Percentiles rank a stretch among this genome's conserved stretches.
Evolutionary conservation across 2,113 vertebrate species (phyloP).

Genomic region (Bolborhynchus lineola): DNA sequence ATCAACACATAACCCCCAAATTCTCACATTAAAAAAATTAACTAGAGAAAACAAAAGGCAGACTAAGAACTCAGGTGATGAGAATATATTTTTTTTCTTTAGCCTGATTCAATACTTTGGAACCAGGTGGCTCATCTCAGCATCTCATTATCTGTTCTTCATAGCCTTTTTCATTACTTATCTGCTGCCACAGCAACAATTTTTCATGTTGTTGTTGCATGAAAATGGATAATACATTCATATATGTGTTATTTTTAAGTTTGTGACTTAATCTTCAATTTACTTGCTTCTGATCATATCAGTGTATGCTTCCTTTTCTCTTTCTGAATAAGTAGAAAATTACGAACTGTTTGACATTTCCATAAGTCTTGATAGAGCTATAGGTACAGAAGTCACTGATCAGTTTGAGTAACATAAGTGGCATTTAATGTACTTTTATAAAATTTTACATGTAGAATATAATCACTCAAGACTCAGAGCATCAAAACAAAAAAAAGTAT

Average conservation of each 20-base stretch:
- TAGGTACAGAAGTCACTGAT: neutral
- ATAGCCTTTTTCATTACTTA: neutral
- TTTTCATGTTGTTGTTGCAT: neutral
- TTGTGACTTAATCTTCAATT: neutral
- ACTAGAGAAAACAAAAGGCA: neutral
- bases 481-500: neutral
- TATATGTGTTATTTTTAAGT: neutral
- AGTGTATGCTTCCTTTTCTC: neutral
- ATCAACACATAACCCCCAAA: neutral
- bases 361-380: neutral
- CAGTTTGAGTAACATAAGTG: neutral
- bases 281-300: neutral
- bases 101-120: neutral
- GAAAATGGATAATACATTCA: neutral
- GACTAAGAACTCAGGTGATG: neutral
- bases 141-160: neutral
- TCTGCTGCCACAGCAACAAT: neutral
- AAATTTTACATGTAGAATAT: neutral
- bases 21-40: neutral
- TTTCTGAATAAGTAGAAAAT: conserved; percentile 2
- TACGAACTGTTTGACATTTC: neutral
- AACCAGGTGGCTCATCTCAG: neutral
- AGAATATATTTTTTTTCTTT: neutral
- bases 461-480: neutral
- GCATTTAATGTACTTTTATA: neutral